Evolutionary conservation across 2,113 vertebrate species (phyloP).

Genomic region (Mustela lutreola): DNA sequence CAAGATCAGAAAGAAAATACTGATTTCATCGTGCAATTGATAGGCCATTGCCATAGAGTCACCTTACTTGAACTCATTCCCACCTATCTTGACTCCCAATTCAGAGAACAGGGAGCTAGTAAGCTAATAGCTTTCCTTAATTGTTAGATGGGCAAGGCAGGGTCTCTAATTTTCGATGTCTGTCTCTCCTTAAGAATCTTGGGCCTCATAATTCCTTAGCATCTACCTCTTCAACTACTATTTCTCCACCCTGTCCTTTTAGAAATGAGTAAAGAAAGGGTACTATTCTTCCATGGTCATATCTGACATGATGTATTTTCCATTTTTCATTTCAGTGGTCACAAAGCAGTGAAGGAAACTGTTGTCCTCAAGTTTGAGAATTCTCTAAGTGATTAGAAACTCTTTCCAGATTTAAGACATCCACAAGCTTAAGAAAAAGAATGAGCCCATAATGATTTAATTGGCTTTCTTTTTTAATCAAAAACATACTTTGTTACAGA

Average conservation of each 20-base stretch:
- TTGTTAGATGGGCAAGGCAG: background rate
- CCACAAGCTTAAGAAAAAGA: slow-evolving; percentile 76
- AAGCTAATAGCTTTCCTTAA: background rate
- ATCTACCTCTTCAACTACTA: background rate
- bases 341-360: slow-evolving; percentile 4
- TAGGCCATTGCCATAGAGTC: background rate
- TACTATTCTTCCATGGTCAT: background rate
- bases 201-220: background rate
- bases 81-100: background rate
- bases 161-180: background rate
- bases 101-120: background rate
- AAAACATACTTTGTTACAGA: slow-evolving; percentile 88
- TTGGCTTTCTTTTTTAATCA: slow-evolving; percentile 88
- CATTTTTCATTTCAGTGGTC: slow-evolving; percentile 25
- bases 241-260: background rate
- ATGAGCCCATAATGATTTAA: slow-evolving; percentile 78
- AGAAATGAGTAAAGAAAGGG: background rate
- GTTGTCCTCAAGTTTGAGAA: background rate
- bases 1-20: background rate
- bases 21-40: background rate
- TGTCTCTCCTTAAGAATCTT: background rate
- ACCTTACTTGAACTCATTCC: background rate
- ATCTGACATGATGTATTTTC: background rate
- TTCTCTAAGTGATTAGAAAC: slow-evolving; percentile 30
- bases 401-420: slow-evolving; percentile 60